These are phyloP conservation scores for Setipinna tenuifilis DNA, from an alignment of 2,797 vertebrate species.

Conservation along the genomic window DNA sequence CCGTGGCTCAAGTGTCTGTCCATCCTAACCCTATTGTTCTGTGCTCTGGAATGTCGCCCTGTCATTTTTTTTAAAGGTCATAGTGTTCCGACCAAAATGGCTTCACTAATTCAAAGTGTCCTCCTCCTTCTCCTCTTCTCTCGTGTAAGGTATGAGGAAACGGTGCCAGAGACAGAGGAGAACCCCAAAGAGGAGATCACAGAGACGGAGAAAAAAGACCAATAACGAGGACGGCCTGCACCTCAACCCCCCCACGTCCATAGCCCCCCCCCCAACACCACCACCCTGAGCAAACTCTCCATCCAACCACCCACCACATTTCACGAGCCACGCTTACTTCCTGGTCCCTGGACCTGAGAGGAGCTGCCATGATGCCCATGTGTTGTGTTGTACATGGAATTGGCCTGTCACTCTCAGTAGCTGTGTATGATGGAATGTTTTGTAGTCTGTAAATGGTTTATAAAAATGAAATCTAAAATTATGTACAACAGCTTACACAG, in stretches of 20 bases:
- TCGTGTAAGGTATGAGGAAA: slow-evolving; percentile 73
- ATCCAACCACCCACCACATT: slow-evolving; percentile 45
- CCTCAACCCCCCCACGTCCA: neutral
- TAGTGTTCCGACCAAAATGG: neutral
- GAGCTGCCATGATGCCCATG: slow-evolving; percentile 51
- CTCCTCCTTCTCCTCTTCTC: neutral
- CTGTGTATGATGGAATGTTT: slow-evolving; percentile 36
- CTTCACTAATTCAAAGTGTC: neutral
- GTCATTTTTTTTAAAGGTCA: neutral
- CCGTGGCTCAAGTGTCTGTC: neutral
- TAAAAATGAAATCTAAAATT: slow-evolving; percentile 36
- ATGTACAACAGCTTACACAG: slow-evolving; percentile 46
- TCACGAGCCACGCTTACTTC: slow-evolving; percentile 54
- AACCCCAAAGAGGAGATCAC: slow-evolving; percentile 62
- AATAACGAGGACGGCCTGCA: slow-evolving; percentile 58
- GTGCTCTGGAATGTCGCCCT: neutral
- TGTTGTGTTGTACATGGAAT: slow-evolving; percentile 49
- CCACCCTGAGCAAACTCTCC: slow-evolving; percentile 21
- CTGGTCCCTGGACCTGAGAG: slow-evolving; percentile 29
- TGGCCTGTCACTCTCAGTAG: slow-evolving; percentile 53
- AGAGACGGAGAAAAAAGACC: slow-evolving; percentile 75
- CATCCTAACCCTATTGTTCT: too few relatives aligned
- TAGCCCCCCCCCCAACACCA: slow-evolving; percentile 28
- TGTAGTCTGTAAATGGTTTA: slow-evolving; percentile 46
- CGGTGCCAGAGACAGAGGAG: slow-evolving; percentile 60